Evolutionary conservation across 2,888 invertebrate genomes (phyloP).

Genomic region (Drosophila neonasuta): DNA sequence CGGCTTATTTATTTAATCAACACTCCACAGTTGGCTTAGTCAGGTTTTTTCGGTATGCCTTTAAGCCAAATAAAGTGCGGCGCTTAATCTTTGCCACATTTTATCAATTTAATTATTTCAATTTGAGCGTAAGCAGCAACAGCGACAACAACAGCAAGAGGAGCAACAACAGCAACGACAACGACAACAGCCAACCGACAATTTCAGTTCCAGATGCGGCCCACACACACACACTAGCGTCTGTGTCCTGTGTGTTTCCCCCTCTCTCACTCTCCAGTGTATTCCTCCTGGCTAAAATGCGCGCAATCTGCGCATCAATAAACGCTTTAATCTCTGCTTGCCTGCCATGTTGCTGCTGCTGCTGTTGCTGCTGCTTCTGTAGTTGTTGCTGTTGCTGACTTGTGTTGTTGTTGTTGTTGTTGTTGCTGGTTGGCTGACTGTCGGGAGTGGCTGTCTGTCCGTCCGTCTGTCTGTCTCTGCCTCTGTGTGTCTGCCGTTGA

Average conservation of each 20-base stretch:
- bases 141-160: slow-evolving; percentile 28
- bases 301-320: slow-evolving; percentile 78
- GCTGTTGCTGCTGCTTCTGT: slow-evolving; percentile 42
- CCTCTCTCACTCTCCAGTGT: slow-evolving; percentile 11
- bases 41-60: slow-evolving; percentile 57
- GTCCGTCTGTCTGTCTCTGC: slow-evolving; percentile 44
- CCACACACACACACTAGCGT: slow-evolving; percentile 30
- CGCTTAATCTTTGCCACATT: slow-evolving; percentile 78
- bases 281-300: slow-evolving; percentile 76
- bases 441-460: slow-evolving; percentile 28
- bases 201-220: slow-evolving; percentile 69
- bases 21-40: slow-evolving; percentile 77
- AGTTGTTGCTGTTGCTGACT: slow-evolving; percentile 40
- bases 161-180: slow-evolving; percentile 17
- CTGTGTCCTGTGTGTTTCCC: slow-evolving; percentile 25
- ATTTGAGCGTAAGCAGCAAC: slow-evolving; percentile 76
- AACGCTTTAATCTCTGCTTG: slow-evolving; percentile 76
- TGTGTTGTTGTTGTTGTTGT: slow-evolving; percentile 31
- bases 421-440: slow-evolving; percentile 48
- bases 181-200: slow-evolving; percentile 60
- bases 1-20: slow-evolving; percentile 76
- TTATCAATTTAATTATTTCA: slow-evolving; percentile 78
- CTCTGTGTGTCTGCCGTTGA: slow-evolving; percentile 65
- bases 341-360: slow-evolving; percentile 71
- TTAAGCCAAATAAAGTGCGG: slow-evolving; percentile 77